phyloP scores from a whole-genome alignment of 2,113 vertebrate genomes.

The Dunckerocampus dactyliophorus region DNA sequence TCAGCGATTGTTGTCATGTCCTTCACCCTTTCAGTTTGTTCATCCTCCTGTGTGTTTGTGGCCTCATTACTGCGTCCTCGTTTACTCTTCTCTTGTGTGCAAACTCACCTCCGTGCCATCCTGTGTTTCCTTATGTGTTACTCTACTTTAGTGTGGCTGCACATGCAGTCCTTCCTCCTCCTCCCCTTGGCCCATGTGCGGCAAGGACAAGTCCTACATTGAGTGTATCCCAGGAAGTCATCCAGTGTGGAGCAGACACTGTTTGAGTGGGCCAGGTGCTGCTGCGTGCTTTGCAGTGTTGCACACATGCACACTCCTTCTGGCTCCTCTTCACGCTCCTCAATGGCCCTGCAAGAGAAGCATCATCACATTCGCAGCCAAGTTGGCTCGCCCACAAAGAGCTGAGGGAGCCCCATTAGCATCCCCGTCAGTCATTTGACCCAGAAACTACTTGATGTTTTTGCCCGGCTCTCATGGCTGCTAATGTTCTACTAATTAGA shows the following conservation, averaged over 20 bases:
- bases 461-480: slow-evolving; percentile 10
- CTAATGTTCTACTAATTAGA: slow-evolving; percentile 17
- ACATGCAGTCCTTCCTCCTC: background rate
- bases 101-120: background rate
- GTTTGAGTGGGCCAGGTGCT: slow-evolving; percentile 28
- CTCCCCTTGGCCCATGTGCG: slow-evolving; percentile 1
- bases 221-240: slow-evolving; percentile 38
- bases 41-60: background rate
- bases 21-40: background rate
- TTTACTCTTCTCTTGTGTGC: no score
- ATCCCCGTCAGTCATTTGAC: slow-evolving; percentile 31
- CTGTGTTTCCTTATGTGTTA: no score
- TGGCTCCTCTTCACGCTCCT: slow-evolving; percentile 42
- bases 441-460: slow-evolving; percentile 39
- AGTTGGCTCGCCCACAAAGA: slow-evolving; percentile 46
- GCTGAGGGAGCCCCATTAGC: slow-evolving; percentile 29
- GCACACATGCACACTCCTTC: slow-evolving; percentile 54
- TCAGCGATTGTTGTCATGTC: background rate
- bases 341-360: slow-evolving; percentile 38
- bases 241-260: slow-evolving; percentile 43
- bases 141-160: background rate
- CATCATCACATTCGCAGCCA: slow-evolving; percentile 41
- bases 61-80: background rate
- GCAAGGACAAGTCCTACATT: slow-evolving; percentile 56
- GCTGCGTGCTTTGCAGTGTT: slow-evolving; percentile 26